phyloP scores from a whole-genome alignment of 2,797 vertebrate genomes.

The Anguilla megastoma region DNA sequence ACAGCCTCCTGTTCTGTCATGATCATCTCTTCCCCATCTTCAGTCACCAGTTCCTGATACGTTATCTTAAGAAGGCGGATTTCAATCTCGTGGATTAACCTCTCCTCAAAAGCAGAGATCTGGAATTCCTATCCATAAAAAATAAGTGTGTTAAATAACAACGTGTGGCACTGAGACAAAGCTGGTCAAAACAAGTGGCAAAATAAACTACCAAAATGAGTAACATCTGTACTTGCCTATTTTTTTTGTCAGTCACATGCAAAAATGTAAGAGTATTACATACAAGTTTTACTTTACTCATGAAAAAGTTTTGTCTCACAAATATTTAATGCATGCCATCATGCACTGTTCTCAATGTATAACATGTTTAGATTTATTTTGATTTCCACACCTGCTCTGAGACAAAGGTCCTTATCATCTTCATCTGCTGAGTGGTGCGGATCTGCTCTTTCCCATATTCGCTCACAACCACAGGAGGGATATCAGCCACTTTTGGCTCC shows the following conservation, averaged over 20 bases:
- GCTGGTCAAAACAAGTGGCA: background rate
- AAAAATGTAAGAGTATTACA: no score
- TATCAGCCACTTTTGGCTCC: conserved; percentile 80
- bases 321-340: no score
- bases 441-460: conserved; percentile 87
- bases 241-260: no score
- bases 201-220: background rate
- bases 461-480: conserved; percentile 74
- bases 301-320: no score
- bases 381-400: conserved; percentile 82
- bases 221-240: no score
- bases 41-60: conserved; percentile 86
- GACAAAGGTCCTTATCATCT: conserved; percentile 79
- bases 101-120: conserved; percentile 92
- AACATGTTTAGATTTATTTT: conserved; percentile 36
- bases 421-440: conserved; percentile 81
- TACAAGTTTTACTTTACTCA: no score
- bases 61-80: conserved; percentile 91
- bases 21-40: conserved; percentile 88
- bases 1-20: conserved; percentile 80
- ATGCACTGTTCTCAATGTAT: background rate
- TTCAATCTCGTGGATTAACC: conserved; percentile 96
- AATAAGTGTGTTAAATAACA: background rate
- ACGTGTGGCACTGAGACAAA: conserved; percentile 1
- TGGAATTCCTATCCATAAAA: conserved; percentile 81